phyloP scores from a whole-genome alignment of 2,113 vertebrate genomes.

The Ophthalmolycus amberensis region DNA sequence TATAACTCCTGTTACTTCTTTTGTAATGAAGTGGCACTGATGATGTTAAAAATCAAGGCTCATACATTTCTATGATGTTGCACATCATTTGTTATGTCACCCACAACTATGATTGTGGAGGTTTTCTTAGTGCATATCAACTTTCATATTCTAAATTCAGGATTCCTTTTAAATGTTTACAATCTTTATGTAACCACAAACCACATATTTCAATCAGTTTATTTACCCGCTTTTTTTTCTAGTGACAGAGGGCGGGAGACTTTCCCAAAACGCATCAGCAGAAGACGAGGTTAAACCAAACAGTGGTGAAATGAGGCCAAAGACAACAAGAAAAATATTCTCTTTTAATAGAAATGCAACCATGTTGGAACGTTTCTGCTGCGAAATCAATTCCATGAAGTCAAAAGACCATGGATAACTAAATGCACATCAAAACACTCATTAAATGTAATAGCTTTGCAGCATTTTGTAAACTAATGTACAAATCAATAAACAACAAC shows the following conservation, averaged over 20 bases:
- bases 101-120: too few relatives aligned
- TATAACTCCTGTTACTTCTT: not conserved
- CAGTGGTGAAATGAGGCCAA: slow-evolving; percentile 1
- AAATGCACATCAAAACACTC: not conserved
- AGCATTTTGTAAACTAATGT: not conserved
- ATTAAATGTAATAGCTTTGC: not conserved
- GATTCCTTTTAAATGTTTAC: not conserved
- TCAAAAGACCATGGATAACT: not conserved
- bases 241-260: not conserved
- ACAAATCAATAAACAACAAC: not conserved
- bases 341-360: not conserved
- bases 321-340: not conserved
- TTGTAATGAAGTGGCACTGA: not conserved
- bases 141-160: not conserved
- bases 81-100: not conserved
- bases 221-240: not conserved
- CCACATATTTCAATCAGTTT: not conserved
- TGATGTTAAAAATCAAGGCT: not conserved
- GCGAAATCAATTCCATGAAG: not conserved
- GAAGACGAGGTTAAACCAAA: slow-evolving; percentile 6
- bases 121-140: too few relatives aligned
- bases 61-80: not conserved
- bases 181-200: not conserved
- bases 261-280: slow-evolving; percentile 40
- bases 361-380: not conserved